Evolutionary conservation across 2,113 vertebrate genomes (phyloP).

Genomic region (Setophaga kirtlandii): DNA sequence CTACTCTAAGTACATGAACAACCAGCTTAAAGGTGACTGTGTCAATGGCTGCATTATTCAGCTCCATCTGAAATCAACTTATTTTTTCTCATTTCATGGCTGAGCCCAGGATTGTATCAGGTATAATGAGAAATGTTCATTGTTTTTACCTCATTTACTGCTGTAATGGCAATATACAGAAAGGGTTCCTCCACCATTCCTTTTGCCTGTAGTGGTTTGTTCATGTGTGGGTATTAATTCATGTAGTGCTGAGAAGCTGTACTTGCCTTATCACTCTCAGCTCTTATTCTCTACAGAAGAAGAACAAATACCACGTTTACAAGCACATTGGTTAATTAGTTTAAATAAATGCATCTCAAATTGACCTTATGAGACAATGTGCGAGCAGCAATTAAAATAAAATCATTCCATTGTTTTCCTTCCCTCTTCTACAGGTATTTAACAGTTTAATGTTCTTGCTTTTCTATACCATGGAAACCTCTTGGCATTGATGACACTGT

Average conservation of each 20-base stretch:
- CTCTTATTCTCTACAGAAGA: neutral
- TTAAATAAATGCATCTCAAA: conserved; percentile 32
- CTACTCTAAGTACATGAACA: neutral
- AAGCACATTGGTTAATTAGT: conserved; percentile 40
- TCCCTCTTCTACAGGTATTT: neutral
- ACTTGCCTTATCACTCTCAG: neutral
- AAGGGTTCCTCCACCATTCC: neutral
- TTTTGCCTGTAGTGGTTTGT: neutral
- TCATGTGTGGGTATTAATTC: neutral
- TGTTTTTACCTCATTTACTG: neutral
- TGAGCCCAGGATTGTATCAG: neutral
- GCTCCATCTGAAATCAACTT: neutral
- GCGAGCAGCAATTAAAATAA: neutral
- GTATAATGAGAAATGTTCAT: neutral
- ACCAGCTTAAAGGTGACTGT: neutral
- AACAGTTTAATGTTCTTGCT: neutral
- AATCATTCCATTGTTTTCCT: neutral
- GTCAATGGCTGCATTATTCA: neutral
- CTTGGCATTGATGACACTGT: neutral
- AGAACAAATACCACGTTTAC: conserved; percentile 8
- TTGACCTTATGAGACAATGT: conserved; percentile 15
- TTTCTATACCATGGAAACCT: conserved; percentile 8
- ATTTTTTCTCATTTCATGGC: neutral
- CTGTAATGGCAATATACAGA: neutral
- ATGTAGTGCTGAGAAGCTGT: neutral